A percentile compares a stretch with the other conserved stretches of the same genome.
Evolutionary conservation across 1,140 invertebrate species (phyloP).

Genomic region (Leptonema lineaticorne): DNA sequence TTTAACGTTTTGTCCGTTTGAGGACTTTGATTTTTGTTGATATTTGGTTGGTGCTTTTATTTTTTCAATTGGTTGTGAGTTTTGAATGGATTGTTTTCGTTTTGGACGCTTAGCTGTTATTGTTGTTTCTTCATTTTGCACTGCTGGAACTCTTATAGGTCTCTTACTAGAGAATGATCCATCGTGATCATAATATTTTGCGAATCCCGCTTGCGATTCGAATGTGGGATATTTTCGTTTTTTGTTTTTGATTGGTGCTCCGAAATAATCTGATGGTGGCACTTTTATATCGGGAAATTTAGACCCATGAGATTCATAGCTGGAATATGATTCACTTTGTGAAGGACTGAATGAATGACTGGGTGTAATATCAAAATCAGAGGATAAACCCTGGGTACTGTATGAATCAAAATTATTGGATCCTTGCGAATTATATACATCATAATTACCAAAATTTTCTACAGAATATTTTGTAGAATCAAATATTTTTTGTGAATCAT

Average conservation of each 20-base stretch:
- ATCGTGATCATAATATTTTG: conserved; percentile 41
- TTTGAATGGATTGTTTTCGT: conserved; percentile 21
- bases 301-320: conserved; percentile 27
- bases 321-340: conserved; percentile 24
- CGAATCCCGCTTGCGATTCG: conserved; percentile 22
- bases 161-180: conserved; percentile 38
- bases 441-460: neutral
- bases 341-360: conserved; percentile 26
- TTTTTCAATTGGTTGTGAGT: conserved; percentile 33
- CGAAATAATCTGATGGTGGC: conserved; percentile 37
- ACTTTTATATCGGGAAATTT: conserved; percentile 32
- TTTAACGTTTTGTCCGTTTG: conserved; percentile 46
- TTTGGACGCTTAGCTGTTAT: conserved; percentile 42
- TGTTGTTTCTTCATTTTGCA: conserved; percentile 41
- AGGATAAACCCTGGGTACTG: conserved; percentile 3
- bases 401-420: too few species aligned
- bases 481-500: conserved; percentile 20
- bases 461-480: conserved; percentile 12
- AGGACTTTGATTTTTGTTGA: conserved; percentile 40
- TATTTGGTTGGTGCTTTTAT: conserved; percentile 41
- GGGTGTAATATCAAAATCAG: neutral
- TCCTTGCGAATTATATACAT: too few species aligned
- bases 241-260: conserved; percentile 16
- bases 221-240: conserved; percentile 17
- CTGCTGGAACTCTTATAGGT: conserved; percentile 39